Conservation (phyloP, 2,888 invertebrate species). For the Busseola fusca region DNA sequence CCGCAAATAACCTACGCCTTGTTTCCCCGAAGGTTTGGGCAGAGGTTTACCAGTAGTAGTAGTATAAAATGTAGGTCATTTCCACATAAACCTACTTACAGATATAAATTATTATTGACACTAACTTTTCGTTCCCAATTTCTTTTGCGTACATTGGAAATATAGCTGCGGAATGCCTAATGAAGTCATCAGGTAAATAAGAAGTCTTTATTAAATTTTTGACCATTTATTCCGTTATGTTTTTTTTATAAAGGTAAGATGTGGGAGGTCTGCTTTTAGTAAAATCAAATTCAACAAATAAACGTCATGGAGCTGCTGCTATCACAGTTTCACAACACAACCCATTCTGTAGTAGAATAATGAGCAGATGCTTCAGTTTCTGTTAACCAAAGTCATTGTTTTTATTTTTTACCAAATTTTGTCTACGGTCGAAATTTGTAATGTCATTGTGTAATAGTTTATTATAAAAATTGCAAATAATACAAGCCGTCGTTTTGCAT, state of each 20-base stretch:
- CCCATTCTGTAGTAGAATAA: neutral
- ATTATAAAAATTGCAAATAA: too few species aligned
- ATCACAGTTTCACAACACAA: neutral
- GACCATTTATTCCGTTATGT: neutral
- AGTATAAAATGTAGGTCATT: neutral
- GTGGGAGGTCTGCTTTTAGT: neutral
- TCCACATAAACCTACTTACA: neutral
- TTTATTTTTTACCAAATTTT: too few species aligned
- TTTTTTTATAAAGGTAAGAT: neutral
- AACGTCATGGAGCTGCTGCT: neutral
- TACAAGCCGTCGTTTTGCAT: too few species aligned
- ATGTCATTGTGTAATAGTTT: too few species aligned
- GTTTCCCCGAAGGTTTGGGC: neutral
- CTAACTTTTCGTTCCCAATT: constrained; percentile 19
- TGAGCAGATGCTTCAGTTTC: neutral
- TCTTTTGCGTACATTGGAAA: constrained; percentile 66
- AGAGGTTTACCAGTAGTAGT: neutral
- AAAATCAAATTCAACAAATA: neutral
- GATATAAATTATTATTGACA: neutral
- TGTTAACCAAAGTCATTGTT: neutral
- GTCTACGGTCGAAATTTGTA: too few species aligned
- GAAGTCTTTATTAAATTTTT: neutral
- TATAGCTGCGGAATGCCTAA: constrained; percentile 81
- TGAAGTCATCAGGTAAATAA: constrained; percentile 80
- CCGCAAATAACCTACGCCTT: too few species aligned